These are phyloP conservation scores for Pterocles gutturalis DNA, from an alignment of 2,113 vertebrate species.

Conservation along the genomic window DNA sequence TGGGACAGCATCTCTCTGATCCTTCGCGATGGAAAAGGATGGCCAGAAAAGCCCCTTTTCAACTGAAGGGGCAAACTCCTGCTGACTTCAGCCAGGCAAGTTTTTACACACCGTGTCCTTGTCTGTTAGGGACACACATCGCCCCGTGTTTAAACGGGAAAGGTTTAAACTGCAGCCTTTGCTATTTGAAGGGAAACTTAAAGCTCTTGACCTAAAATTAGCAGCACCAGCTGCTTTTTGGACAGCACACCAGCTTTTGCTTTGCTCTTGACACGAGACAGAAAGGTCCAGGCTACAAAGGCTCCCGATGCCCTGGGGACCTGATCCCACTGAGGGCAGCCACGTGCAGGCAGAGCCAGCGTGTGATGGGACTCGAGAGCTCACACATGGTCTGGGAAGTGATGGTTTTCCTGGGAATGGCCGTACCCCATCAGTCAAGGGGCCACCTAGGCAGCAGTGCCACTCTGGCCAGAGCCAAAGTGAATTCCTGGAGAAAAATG, in stretches of 20 bases:
- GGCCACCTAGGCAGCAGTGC: not conserved
- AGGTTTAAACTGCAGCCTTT: not conserved
- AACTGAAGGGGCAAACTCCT: not conserved
- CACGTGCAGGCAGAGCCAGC: fast-evolving
- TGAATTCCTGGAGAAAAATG: not conserved
- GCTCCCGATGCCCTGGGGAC: fast-evolving
- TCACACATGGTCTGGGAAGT: not conserved
- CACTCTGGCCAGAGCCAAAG: not conserved
- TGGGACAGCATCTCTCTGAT: not conserved
- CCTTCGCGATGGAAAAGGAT: not conserved
- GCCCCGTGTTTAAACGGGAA: not conserved
- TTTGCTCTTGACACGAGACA: not conserved
- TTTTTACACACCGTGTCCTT: not conserved
- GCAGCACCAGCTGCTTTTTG: not conserved
- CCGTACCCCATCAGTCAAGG: fast-evolving
- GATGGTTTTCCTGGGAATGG: not conserved
- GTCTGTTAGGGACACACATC: not conserved
- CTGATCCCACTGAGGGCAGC: not conserved
- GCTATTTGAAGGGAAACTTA: not conserved
- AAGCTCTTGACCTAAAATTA: slow-evolving; percentile 13
- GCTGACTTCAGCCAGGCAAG: not conserved
- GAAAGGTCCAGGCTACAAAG: not conserved
- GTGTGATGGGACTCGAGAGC: not conserved
- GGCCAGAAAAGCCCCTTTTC: not conserved
- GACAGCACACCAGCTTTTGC: not conserved